Evolutionary conservation across 2,113 vertebrate genomes (phyloP).

Genomic region (Centropus unirufus): DNA sequence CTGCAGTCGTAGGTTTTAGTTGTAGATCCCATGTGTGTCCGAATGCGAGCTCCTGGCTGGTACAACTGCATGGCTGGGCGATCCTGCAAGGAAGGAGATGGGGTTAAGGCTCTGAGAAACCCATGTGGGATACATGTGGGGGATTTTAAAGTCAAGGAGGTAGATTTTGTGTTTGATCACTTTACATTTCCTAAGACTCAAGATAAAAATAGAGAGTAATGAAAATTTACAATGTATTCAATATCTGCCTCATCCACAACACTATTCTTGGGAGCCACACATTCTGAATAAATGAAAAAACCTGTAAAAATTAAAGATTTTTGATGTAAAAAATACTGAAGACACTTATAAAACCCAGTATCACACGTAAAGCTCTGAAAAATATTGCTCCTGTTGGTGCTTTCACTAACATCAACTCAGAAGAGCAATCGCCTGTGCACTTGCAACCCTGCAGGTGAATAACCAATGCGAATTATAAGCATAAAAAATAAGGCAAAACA

Average conservation of each 20-base stretch:
- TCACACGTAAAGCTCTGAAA: background rate
- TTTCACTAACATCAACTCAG: background rate
- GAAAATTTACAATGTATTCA: background rate
- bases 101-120: slow-evolving; percentile 11
- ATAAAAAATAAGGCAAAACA: background rate
- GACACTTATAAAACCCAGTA: background rate
- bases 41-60: slow-evolving; percentile 87
- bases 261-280: slow-evolving; percentile 44
- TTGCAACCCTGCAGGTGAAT: background rate
- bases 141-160: background rate
- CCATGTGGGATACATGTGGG: background rate
- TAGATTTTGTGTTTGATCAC: background rate
- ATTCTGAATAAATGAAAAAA: slow-evolving; percentile 6
- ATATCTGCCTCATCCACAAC: background rate
- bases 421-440: background rate
- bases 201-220: background rate
- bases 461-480: background rate
- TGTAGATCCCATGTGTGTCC: slow-evolving; percentile 80
- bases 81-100: slow-evolving; percentile 79
- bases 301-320: background rate
- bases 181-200: background rate
- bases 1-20: slow-evolving; percentile 82
- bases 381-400: background rate
- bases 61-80: slow-evolving; percentile 93
- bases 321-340: background rate